A percentile compares a stretch with the other conserved stretches of the same genome.
These are phyloP conservation scores for Sylvia atricapilla DNA, from an alignment of 2,113 vertebrate species.

Conservation along the genomic window DNA sequence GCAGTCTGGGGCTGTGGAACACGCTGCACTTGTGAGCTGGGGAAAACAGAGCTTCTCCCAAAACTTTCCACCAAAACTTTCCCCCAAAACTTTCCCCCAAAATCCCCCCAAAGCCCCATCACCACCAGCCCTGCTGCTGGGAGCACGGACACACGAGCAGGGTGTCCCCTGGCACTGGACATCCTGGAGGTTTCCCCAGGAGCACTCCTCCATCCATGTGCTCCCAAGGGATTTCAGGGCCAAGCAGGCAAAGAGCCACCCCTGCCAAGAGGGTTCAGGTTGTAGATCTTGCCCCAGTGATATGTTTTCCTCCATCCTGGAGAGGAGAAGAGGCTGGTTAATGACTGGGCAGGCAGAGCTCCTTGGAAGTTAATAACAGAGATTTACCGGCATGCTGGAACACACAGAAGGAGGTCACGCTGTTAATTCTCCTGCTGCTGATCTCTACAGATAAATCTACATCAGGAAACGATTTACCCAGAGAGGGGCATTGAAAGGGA, in stretches of 20 bases:
- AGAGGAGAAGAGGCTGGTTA: background rate
- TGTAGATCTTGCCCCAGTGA: background rate
- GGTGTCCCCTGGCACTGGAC: fast-evolving
- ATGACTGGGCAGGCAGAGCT: background rate
- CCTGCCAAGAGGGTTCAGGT: fast-evolving
- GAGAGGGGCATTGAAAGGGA: background rate
- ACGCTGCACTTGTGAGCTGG: fast-evolving
- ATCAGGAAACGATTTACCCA: background rate
- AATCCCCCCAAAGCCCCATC: too few relatives aligned
- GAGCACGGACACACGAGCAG: fast-evolving
- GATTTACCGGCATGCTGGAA: background rate
- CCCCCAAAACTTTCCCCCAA: background rate
- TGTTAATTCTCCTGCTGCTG: background rate
- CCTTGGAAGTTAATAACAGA: background rate
- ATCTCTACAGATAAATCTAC: slow-evolving; percentile 25
- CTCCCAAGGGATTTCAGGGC: background rate
- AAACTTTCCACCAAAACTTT: background rate
- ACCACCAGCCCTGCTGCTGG: background rate
- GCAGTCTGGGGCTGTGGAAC: background rate
- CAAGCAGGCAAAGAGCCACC: background rate
- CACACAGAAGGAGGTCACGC: background rate
- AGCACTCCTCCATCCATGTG: fast-evolving
- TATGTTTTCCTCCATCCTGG: background rate
- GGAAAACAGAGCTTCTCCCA: background rate
- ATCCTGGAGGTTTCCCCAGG: background rate